These are phyloP conservation scores for Bos javanicus DNA, from an alignment of 2,113 vertebrate genomes.

Conservation along the genomic window DNA sequence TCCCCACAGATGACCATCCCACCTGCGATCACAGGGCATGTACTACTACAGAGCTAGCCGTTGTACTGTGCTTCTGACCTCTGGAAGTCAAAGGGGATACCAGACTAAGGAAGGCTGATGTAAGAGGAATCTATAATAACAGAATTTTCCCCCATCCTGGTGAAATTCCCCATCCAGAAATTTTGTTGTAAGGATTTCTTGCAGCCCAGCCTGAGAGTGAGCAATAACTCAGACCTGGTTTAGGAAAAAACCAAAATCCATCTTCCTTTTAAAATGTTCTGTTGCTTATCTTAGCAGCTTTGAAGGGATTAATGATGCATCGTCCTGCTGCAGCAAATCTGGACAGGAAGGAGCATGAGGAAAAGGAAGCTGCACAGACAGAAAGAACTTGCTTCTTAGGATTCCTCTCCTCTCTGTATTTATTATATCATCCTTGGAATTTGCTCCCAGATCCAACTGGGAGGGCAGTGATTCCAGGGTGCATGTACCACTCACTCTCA, in stretches of 20 bases:
- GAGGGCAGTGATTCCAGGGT: background rate
- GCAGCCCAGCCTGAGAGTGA: background rate
- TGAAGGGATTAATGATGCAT: conserved; percentile 47
- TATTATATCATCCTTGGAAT: background rate
- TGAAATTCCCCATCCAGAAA: background rate
- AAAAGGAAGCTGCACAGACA: background rate
- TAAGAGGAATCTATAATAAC: background rate
- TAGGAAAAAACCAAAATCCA: background rate
- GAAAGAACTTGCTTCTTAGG: background rate
- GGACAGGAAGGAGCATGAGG: background rate
- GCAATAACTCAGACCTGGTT: conserved; percentile 41
- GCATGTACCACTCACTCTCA: background rate
- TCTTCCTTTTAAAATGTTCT: conserved; percentile 11
- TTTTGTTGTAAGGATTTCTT: background rate
- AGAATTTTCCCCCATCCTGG: background rate
- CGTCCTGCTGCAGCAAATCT: background rate
- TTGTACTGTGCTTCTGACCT: background rate
- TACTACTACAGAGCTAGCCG: background rate
- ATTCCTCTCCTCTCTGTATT: background rate
- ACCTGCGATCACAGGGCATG: background rate
- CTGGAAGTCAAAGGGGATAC: background rate
- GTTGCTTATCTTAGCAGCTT: conserved; percentile 49
- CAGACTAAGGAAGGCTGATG: background rate
- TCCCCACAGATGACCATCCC: background rate
- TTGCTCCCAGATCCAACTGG: background rate